Conservation (phyloP, 2,888 invertebrate genomes). For the Sinodicranocentrus sp. region DNA sequence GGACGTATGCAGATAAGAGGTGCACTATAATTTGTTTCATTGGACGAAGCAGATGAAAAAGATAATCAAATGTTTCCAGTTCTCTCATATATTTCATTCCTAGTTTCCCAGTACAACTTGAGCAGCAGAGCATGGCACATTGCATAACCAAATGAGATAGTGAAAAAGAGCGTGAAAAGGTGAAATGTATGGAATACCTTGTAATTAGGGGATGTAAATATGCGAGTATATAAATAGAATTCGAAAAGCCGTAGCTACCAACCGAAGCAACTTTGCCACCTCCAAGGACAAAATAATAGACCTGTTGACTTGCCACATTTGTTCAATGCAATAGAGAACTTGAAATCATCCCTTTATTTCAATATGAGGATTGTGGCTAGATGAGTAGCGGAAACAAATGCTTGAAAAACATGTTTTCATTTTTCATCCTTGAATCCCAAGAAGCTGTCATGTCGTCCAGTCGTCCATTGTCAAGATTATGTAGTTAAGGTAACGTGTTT, state of each 20-base stretch:
- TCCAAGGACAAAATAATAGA: conserved; percentile 50
- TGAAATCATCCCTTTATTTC: no score
- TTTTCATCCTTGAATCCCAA: no score
- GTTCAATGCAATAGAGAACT: no score
- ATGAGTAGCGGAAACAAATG: no score
- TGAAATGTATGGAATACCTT: conserved; percentile 67
- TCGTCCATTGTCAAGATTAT: no score
- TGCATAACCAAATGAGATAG: conserved; percentile 49
- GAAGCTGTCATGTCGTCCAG: no score
- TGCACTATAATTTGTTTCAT: conserved; percentile 65
- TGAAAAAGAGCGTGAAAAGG: conserved; percentile 53
- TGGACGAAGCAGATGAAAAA: conserved; percentile 7
- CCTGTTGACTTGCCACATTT: no score
- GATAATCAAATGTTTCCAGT: conserved; percentile 52
- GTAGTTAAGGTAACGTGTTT: no score
- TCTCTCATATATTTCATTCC: background rate
- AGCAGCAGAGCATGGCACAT: conserved; percentile 50
- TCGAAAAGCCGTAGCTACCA: no score
- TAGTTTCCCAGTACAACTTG: background rate
- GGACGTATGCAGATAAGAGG: conserved; percentile 19
- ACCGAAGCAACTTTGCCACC: conserved; percentile 29
- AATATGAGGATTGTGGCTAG: no score
- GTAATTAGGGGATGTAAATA: conserved; percentile 61
- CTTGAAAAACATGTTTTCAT: no score
- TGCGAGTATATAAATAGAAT: no score